Evolutionary conservation across 2,113 vertebrate genomes (phyloP).

Genomic region (Pachypanchax playfairii): DNA sequence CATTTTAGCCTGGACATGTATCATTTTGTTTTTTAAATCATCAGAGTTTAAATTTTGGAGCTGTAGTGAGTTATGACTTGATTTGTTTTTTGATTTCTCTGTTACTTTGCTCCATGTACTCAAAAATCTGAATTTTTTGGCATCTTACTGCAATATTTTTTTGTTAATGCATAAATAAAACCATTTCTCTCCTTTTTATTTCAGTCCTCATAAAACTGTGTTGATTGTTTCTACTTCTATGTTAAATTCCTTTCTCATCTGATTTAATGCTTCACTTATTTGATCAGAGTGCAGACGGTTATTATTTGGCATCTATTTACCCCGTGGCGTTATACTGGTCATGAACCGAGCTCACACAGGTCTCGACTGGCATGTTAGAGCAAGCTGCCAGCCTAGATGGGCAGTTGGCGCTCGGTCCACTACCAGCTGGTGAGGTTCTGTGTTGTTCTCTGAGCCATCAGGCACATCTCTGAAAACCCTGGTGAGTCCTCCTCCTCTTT

Average conservation of each 20-base stretch:
- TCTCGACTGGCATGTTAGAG: conserved; percentile 73
- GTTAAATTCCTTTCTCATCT: conserved; percentile 48
- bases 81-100: no score
- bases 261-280: conserved; percentile 60
- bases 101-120: neutral
- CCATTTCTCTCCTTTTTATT: neutral
- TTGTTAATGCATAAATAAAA: conserved; percentile 7
- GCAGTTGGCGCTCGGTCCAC: conserved; percentile 75
- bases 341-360: conserved; percentile 63
- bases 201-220: conserved; percentile 25
- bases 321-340: conserved; percentile 70
- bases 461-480: conserved; percentile 68
- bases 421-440: conserved; percentile 76
- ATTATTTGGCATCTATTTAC: conserved; percentile 66
- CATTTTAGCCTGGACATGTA: neutral
- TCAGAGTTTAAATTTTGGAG: no score
- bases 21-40: neutral
- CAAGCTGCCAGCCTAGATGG: conserved; percentile 75
- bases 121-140: no score
- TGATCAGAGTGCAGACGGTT: conserved; percentile 60
- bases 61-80: no score
- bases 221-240: conserved; percentile 12
- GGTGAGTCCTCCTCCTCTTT: conserved; percentile 26
- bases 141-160: no score
- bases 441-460: conserved; percentile 62